Percentiles rank a stretch among this genome's conserved stretches.
Evolutionary conservation across 1,140 invertebrate species (phyloP).

Genomic region (Platorchestia sp.): DNA sequence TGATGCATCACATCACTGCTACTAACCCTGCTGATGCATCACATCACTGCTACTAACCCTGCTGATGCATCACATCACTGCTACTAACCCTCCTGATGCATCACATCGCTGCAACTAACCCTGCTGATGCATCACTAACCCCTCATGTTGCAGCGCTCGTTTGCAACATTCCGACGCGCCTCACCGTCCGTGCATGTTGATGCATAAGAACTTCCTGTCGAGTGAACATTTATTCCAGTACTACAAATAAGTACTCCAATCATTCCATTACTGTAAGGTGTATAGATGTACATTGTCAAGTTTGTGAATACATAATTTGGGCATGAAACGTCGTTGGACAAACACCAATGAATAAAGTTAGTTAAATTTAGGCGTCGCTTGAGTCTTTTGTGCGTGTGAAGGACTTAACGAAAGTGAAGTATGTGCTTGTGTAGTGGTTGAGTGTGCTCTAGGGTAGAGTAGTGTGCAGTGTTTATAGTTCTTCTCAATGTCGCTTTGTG

Average conservation of each 20-base stretch:
- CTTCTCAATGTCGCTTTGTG: neutral
- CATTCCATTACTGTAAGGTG: neutral
- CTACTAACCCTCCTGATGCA: neutral
- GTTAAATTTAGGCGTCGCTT: neutral
- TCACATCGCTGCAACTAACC: neutral
- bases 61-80: neutral
- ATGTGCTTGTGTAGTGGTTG: neutral
- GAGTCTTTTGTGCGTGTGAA: neutral
- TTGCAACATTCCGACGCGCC: neutral
- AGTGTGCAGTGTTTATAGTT: neutral
- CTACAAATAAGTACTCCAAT: no score
- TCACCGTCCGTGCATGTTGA: neutral
- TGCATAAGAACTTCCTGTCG: neutral
- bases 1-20: no score
- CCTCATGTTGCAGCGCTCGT: neutral
- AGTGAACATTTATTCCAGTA: neutral
- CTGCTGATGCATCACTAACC: neutral
- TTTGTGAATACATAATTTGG: neutral
- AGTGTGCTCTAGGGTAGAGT: neutral
- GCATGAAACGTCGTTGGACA: constrained; percentile 22
- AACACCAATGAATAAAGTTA: constrained; percentile 33
- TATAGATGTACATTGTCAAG: constrained; percentile 19
- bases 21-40: neutral
- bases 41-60: neutral
- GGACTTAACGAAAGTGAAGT: no score